Conservation (phyloP, 2,888 invertebrate genomes). For the Dolichopus griseipennis region DNA sequence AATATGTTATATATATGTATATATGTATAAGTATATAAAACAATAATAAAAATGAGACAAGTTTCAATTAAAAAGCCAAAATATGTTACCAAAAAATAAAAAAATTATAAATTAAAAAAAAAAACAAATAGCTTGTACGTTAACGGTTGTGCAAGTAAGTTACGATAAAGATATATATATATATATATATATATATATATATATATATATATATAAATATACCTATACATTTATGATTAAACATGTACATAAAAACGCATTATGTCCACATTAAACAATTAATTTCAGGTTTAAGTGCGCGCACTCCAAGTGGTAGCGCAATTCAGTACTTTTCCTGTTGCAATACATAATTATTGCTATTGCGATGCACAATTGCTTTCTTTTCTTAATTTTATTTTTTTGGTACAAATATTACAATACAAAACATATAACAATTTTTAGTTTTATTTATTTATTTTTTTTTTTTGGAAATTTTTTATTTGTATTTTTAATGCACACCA, state of each 20-base stretch:
- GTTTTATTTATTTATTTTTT: not conserved
- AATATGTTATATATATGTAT: too few species aligned
- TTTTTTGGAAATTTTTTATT: not conserved
- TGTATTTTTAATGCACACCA: not conserved
- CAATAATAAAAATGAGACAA: not conserved
- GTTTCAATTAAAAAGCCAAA: not conserved
- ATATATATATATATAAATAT: too few species aligned
- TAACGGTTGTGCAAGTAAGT: not conserved
- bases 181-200: too few species aligned
- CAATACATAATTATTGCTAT: not conserved
- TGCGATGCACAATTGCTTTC: conserved; percentile 1
- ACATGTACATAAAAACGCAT: too few species aligned
- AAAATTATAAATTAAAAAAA: too few species aligned
- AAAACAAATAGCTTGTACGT: not conserved
- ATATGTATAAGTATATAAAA: not conserved
- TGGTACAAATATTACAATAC: conserved; percentile 3
- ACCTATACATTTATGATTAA: too few species aligned
- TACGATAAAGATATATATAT: not conserved
- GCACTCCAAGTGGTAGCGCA: too few species aligned
- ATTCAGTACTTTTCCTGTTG: not conserved
- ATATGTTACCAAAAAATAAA: not conserved
- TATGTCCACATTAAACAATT: not conserved
- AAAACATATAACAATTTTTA: not conserved
- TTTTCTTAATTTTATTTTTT: not conserved
- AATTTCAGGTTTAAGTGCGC: conserved; percentile 1